Evolutionary conservation across 2,797 vertebrate genomes (phyloP), one percentile per base, ranked within the genome.

Genomic region (Enoplosus armatus): DNA sequence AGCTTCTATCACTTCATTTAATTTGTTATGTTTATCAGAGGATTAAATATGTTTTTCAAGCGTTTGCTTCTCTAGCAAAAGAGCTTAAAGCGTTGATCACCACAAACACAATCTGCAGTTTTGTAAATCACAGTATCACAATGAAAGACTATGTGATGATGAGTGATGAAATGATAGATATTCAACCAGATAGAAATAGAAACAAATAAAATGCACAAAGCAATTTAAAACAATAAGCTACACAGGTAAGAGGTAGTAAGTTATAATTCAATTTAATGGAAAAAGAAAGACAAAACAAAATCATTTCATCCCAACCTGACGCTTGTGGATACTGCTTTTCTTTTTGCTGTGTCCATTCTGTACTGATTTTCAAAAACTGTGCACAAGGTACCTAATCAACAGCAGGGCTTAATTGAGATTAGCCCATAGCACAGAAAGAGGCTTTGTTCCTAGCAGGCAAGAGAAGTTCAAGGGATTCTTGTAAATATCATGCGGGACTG

Each of bases 401-500:
- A 72, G 60, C 63, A 37, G 62, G 71, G 65, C 62, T 84, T 90
- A 87, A 91, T 90, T 93, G 68, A 90, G 86, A 90, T 91, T 85
- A 85, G 69, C 51, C 48, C n/a, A 50, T 65, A 63, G 65, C 83
- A 87, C 77, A 80, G 11, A 72, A 61, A 61, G 68, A 48, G 8
- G 56, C 79, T 90, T 91, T 90, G 83, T 79, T 79, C 81, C 73
- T 81, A 51, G 4, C 60, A 85, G 83, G 80, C 79, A 59, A 79
- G 78, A 70, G 74, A 82, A 84, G 84, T 93, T 90, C 80, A 85
- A 91, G 87, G 74, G 77, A 85, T 85, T 91, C 69, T 85, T 77
- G 80, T 89, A 94, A 93, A 94, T 93, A 92, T 90, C 88, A 84
- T 39, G 68, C 66, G 45, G 87, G 85, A 85, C 89, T 82, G 91